Evolutionary conservation across 2,888 invertebrate species (phyloP), one percentile per base, ranked within the genome.

Genomic region (Carpatolechia fugitivella): DNA sequence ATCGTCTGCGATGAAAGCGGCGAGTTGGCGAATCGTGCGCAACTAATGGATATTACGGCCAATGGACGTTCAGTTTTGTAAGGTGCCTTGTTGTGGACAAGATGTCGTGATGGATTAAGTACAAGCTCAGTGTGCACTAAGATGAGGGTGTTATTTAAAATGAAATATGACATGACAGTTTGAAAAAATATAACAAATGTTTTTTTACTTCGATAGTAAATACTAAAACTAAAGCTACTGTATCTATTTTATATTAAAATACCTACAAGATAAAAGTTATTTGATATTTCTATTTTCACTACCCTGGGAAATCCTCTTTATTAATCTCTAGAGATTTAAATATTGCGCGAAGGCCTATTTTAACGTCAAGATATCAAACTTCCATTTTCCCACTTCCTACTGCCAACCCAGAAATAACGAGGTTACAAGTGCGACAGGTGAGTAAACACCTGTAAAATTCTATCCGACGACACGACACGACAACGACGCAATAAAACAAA

Each of bases 11-110:
- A 52, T 38, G 48, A 55, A 52, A 56, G 51, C 55, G 49, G 10
- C 53, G 55, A 31, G 49, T 48, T 40, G 38, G 54, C 33, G 56
- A 55, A 55, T 57, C 60, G 54, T 56, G 60, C 53, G 52, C 54
- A 47, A 5, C 54, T 53, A 51, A 55, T 55, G 53, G 56, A 50
- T 41, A 48, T 56, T 5, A 18, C 44, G 7, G 44, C 44, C 29
- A 13, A 29, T 29, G 44, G 41, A 44, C 29, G 7, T 5, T 18
- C 38, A 38, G 38, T 38, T 38, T 38, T 35, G n/a, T 35, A n/a
- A 35, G n/a, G 4, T 35, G n/a, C 35, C 24, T 24, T 24, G 24
- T 24, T 24, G 24, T 24, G 24, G 24, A 24, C 24, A 24, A 24
- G 24, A 24, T 24, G 6, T 24, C 3, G 24, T 24, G 6, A 24